Conservation (phyloP, 2,797 vertebrate genomes). For the Epinephelus awoara region DNA sequence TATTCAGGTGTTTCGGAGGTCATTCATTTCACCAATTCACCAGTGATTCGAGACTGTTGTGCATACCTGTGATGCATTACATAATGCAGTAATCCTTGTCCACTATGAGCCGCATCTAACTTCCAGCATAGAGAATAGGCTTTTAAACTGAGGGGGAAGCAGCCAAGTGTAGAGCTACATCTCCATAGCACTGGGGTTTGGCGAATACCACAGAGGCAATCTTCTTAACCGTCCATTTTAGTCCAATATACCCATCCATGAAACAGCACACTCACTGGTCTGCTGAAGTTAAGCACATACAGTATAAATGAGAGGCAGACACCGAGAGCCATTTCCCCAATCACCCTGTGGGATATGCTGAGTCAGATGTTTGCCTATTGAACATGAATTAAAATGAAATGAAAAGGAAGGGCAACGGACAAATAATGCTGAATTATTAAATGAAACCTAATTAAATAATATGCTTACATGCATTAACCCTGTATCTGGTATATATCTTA, state of each 20-base stretch:
- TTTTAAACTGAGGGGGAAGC: slow-evolving; percentile 33
- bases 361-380: slow-evolving; percentile 52
- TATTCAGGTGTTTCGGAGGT: not conserved
- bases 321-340: slow-evolving; percentile 31
- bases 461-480: slow-evolving; percentile 24
- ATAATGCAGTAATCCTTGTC: slow-evolving; percentile 14
- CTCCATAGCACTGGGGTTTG: slow-evolving; percentile 20
- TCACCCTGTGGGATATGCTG: slow-evolving; percentile 29
- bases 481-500: slow-evolving; percentile 6
- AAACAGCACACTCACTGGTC: slow-evolving; percentile 23
- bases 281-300: slow-evolving; percentile 44
- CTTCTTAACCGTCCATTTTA: slow-evolving; percentile 48
- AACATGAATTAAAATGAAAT: slow-evolving; percentile 17
- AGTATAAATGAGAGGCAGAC: slow-evolving; percentile 40
- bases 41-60: slow-evolving; percentile 11
- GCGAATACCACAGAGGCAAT: slow-evolving; percentile 43
- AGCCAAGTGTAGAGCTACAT: slow-evolving; percentile 36
- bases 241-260: slow-evolving; percentile 45
- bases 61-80: slow-evolving; percentile 16
- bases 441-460: slow-evolving; percentile 58
- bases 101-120: slow-evolving; percentile 29
- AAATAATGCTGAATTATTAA: slow-evolving; percentile 41
- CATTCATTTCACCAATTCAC: not conserved
- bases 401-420: not conserved
- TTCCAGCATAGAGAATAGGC: slow-evolving; percentile 15